Evolutionary conservation across 2,113 vertebrate genomes (phyloP).

Genomic region (Tragulus kanchil): DNA sequence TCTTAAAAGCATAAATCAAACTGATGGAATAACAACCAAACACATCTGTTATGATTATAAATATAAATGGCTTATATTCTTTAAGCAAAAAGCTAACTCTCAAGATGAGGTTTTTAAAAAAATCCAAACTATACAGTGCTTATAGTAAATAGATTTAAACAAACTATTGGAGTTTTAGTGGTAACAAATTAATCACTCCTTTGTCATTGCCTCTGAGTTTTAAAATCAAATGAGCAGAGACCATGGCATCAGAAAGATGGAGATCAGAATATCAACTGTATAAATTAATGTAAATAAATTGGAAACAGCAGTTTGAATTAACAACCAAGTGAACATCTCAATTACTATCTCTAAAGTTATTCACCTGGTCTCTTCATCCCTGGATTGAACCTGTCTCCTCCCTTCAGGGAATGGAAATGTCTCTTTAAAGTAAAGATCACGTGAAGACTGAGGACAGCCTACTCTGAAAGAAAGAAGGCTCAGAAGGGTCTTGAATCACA

Average conservation of each 20-base stretch:
- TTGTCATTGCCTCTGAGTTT: background rate
- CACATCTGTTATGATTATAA: background rate
- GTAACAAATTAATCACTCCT: slow-evolving; percentile 44
- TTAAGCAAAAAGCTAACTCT: slow-evolving; percentile 46
- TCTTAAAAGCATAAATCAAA: background rate
- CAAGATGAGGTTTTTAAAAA: background rate
- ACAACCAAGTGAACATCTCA: background rate
- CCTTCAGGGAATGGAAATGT: background rate
- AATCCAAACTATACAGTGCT: slow-evolving; percentile 18
- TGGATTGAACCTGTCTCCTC: background rate
- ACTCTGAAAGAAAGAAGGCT: background rate
- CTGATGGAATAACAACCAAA: slow-evolving; percentile 5
- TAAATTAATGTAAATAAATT: background rate
- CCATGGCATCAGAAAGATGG: background rate
- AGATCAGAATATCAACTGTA: background rate
- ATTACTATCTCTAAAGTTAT: background rate
- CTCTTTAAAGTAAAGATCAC: background rate
- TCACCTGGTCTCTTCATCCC: background rate
- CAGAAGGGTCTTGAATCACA: background rate
- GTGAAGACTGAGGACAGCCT: background rate
- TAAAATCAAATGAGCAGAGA: slow-evolving; percentile 58
- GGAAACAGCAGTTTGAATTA: background rate
- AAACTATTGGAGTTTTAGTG: slow-evolving; percentile 1
- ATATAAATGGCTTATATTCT: background rate
- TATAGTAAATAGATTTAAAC: slow-evolving; percentile 26